phyloP scores from a whole-genome alignment of 2,797 vertebrate species.

The Okamejei kenojei region DNA sequence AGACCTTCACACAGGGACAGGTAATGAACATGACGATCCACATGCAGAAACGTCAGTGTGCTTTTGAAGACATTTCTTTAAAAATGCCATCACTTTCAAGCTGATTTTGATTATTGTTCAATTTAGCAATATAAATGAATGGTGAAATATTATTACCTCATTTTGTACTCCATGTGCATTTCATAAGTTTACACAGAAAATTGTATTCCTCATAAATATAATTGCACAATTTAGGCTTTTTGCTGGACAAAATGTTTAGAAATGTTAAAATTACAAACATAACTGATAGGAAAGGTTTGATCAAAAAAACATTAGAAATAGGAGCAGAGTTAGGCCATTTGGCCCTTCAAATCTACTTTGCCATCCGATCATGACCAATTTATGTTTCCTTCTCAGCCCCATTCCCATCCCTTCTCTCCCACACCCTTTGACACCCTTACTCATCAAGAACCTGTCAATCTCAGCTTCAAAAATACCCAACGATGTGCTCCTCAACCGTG shows the following conservation, averaged over 20 bases:
- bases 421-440: too few relatives aligned
- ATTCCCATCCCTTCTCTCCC: too few relatives aligned
- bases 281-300: neutral
- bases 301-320: too few relatives aligned
- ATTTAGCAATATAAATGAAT: neutral
- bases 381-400: too few relatives aligned
- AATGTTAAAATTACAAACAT: neutral
- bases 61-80: neutral
- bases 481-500: too few relatives aligned
- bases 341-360: too few relatives aligned
- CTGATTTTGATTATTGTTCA: neutral
- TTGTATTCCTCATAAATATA: neutral
- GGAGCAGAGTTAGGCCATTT: too few relatives aligned
- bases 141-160: neutral
- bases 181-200: neutral
- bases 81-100: neutral
- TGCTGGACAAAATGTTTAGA: neutral
- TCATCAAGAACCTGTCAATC: too few relatives aligned
- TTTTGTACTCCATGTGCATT: neutral
- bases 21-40: neutral
- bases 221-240: neutral
- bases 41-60: neutral
- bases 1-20: neutral
- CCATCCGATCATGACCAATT: too few relatives aligned
- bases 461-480: too few relatives aligned